Percentiles rank a stretch among this genome's conserved stretches.
These are phyloP conservation scores for Spheniscus humboldti DNA, from an alignment of 2,797 vertebrate species.

Conservation along the genomic window DNA sequence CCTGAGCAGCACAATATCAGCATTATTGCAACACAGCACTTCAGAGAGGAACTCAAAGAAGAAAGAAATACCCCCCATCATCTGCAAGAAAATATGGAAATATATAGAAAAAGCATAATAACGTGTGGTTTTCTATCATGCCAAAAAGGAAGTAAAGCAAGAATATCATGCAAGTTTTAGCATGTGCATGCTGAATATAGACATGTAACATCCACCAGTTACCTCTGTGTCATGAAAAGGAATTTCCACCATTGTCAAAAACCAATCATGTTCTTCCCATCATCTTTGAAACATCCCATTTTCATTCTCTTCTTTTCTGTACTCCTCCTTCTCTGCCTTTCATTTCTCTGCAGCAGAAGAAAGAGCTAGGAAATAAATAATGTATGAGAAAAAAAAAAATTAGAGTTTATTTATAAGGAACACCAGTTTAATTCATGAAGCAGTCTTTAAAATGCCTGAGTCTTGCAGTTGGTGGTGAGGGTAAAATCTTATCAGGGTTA, in stretches of 20 bases:
- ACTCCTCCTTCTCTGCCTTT: neutral
- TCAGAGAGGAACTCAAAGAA: neutral
- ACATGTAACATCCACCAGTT: neutral
- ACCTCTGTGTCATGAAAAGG: neutral
- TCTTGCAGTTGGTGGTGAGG: neutral
- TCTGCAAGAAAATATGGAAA: neutral
- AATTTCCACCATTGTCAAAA: neutral
- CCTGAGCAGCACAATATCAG: neutral
- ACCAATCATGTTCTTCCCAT: neutral
- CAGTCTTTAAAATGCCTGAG: neutral
- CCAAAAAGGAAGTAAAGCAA: neutral
- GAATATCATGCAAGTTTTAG: neutral
- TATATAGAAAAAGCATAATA: fast-evolving
- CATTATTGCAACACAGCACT: neutral
- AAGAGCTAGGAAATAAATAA: conserved; percentile 36
- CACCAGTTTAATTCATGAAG: conserved; percentile 49
- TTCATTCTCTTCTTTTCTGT: neutral
- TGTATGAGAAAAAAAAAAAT: neutral
- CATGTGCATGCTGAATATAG: neutral
- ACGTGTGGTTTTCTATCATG: neutral
- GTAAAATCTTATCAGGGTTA: conserved; percentile 3
- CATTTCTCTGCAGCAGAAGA: neutral
- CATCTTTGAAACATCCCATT: neutral
- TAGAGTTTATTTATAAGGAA: conserved; percentile 35
- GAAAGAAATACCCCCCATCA: neutral